These are phyloP conservation scores for Macropus fuliginosus DNA, from an alignment of 2,797 vertebrate species.

Conservation along the genomic window DNA sequence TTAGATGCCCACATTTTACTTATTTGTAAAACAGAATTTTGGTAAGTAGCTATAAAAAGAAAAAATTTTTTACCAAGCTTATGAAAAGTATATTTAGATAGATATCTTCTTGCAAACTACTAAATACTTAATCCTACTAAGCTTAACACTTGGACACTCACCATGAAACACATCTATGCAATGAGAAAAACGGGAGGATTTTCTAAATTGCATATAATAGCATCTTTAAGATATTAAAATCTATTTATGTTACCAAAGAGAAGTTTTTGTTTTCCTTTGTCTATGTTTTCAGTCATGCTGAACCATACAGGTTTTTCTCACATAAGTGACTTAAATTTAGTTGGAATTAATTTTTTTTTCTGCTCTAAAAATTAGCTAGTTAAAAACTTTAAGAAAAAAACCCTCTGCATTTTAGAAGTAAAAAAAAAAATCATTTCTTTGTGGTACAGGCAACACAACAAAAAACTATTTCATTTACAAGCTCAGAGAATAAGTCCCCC, in stretches of 20 bases:
- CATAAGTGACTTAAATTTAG: conserved; percentile 80
- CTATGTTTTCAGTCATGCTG: conserved; percentile 59
- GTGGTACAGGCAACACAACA: not conserved
- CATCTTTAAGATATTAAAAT: conserved; percentile 76
- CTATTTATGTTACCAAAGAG: conserved; percentile 75
- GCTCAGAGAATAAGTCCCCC: not conserved
- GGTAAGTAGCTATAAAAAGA: conserved; percentile 55
- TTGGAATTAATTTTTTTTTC: conserved; percentile 72
- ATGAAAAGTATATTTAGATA: conserved; percentile 54
- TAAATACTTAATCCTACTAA: conserved; percentile 56
- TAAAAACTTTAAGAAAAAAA: conserved; percentile 77
- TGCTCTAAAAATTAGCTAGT: conserved; percentile 72
- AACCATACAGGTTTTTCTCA: conserved; percentile 35
- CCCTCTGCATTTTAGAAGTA: conserved; percentile 59
- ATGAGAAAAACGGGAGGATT: conserved; percentile 71
- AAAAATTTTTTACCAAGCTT: conserved; percentile 62
- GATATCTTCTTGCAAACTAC: conserved; percentile 57
- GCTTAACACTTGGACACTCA: conserved; percentile 68
- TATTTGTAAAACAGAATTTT: not conserved
- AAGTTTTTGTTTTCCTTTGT: conserved; percentile 78
- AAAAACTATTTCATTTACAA: not conserved
- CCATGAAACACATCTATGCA: conserved; percentile 45
- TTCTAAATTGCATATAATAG: conserved; percentile 75
- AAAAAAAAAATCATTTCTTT: conserved; percentile 66
- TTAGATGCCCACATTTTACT: not conserved